Base-by-base conservation (phyloP, 2,888 invertebrate genomes). In the Palloptera scutellata region DNA sequence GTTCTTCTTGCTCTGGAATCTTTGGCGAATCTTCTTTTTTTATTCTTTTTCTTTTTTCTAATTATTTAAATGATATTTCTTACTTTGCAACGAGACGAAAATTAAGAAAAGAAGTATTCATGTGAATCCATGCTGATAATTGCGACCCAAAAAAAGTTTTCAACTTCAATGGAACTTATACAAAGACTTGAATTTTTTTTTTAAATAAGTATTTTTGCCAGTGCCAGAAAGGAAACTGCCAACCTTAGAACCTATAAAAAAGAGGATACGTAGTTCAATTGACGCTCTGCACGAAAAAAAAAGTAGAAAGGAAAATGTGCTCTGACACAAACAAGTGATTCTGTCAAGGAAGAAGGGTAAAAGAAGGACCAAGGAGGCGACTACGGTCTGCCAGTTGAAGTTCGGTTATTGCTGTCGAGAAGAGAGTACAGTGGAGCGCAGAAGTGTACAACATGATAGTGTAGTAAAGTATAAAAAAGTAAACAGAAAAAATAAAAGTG, bases 71-170 rank as follows among this genome's bases (percentile, higher is more conserved):
- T 78, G 72, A n/a, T 63, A 13, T 48, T 65, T 45, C 40, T 40
- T 19, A 40, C 43, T 48, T 54, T 43, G 11, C 43, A 52, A 11
- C 48, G 15, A 53, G 71, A 73, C 72, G 70, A 73, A 12, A 19
- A 40, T n/a, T 42, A 13, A 9, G 9, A 42, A n/a, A 30, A 19
- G 52, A 55, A 41, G 75, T 73, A 77, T 78, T 78, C 80, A 72
- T 77, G 80, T 77, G 80, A 72, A 78, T 66, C 75, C 70, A 77
- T 69, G 70, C 77, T 70, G 73, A 77, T 78, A 80, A 80, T 79
- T 80, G 76, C 75, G 72, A 76, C 71, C 62, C 64, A 30, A 30
- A 30, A 73, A 72, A 76, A 66, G 75, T 76, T 73, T 67, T 66
- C 66, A 3, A 12, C 20, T 43, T 58, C 48, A 63, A 54, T 63